These are phyloP conservation scores for Euplagia quadripunctaria DNA, from an alignment of 2,888 invertebrate species.

Conservation along the genomic window DNA sequence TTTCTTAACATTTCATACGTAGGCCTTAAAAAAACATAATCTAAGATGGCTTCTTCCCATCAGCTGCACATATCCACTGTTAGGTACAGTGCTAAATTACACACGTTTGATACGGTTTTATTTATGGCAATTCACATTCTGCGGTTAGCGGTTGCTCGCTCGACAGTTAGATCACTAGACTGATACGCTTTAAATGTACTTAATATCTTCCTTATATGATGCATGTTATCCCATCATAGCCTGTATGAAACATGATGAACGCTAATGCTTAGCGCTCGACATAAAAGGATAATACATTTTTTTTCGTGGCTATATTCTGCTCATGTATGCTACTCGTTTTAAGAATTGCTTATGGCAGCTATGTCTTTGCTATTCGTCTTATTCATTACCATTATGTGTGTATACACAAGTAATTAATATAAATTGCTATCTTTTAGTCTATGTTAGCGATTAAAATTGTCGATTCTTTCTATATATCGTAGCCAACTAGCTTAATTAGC, in stretches of 20 bases:
- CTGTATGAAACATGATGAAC: not conserved
- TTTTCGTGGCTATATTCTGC: not conserved
- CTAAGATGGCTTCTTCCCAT: slow-evolving; percentile 13
- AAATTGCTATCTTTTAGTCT: not conserved
- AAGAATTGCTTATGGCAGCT: not conserved
- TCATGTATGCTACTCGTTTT: not conserved
- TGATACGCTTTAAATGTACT: slow-evolving; percentile 53
- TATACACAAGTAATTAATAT: not conserved
- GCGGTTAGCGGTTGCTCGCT: slow-evolving; percentile 54
- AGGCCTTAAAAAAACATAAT: not conserved
- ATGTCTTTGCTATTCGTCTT: not conserved
- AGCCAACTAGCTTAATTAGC: too few relatives aligned
- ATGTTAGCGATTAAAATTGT: not conserved
- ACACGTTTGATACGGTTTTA: slow-evolving; percentile 38
- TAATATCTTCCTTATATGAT: slow-evolving; percentile 63
- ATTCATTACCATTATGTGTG: not conserved
- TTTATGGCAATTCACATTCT: slow-evolving; percentile 41
- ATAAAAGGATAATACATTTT: not conserved
- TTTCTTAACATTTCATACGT: rapidly evolving
- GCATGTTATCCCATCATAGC: slow-evolving; percentile 23
- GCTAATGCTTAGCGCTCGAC: not conserved
- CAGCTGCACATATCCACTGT: slow-evolving; percentile 16
- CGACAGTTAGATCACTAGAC: slow-evolving; percentile 57
- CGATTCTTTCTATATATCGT: not conserved
- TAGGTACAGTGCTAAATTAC: slow-evolving; percentile 30